Evolutionary conservation across 2,888 invertebrate species (phyloP), one percentile per base, ranked within the genome.

Genomic region (Oxycera nigricornis): DNA sequence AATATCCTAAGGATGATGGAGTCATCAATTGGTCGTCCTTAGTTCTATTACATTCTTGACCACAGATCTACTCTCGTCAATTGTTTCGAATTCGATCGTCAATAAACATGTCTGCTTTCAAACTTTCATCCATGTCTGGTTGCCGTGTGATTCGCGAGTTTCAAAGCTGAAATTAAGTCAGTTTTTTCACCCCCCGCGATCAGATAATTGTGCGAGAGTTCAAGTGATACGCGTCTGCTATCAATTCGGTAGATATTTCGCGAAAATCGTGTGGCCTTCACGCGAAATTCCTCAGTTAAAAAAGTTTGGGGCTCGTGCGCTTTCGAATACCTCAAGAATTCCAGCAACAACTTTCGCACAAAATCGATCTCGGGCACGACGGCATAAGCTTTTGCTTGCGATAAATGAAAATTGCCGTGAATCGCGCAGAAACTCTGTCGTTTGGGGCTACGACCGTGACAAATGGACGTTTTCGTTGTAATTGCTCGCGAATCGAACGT

Each of bases 291-390:
- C 52, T 52, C 31, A 20, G 31, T n/a, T 22, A 65, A 65, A 17
- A 7, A n/a, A n/a, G n/a, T 65, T 30, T 17, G 26, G 6, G 2
- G 55, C 24, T 20, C 55, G 30, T 52, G 65, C 22, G 65, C 14
- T 31, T 65, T 39, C 70, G 70, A 70, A 30, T 17, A 52, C 55
- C 31, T 31, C 52, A 52, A 22, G 22, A 70, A 70, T 70, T 70
- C 70, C 70, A 70, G 70, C 68, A 68, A 68, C 70, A 70, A 70
- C 39, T 55, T 70, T 73, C 72, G 57, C 72, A 72, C 59, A 72
- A 72, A 72, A 72, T 72, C 72, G 72, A 72, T 72, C 59, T 72
- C 41, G 39, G 72, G 31, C 59, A 57, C 59, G 59, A 72, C 55
- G 55, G 57, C 30, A n/a, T 55, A 55, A 55, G 35, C 35, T 35